These are phyloP conservation scores for Orthosia gothica DNA, from an alignment of 2,888 invertebrate genomes.

Conservation along the genomic window DNA sequence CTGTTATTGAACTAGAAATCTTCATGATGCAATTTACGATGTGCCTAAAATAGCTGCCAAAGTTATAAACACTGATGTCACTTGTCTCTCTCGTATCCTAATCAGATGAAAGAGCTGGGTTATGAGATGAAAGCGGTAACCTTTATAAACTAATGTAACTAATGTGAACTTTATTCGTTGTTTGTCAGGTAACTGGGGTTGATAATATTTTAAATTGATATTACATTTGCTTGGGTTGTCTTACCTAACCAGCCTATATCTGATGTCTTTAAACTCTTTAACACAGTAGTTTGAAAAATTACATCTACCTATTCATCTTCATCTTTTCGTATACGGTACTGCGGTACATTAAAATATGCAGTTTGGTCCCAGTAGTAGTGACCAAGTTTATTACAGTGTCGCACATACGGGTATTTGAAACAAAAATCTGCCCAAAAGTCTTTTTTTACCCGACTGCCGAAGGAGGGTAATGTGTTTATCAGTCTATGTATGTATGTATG, in stretches of 20 bases:
- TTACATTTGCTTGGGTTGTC: not conserved
- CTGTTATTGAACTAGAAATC: constrained; percentile 28
- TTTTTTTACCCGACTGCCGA: no score
- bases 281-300: not conserved
- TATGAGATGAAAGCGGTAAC: not conserved
- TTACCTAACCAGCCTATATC: not conserved
- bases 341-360: no score
- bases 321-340: no score
- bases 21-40: constrained; percentile 32
- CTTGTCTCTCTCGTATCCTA: not conserved
- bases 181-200: not conserved
- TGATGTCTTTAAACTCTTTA: not conserved
- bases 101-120: constrained; percentile 5
- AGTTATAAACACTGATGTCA: constrained; percentile 1
- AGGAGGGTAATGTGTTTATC: no score
- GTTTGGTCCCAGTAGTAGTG: no score
- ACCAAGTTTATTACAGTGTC: no score
- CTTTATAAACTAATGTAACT: not conserved
- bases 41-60: constrained; percentile 34
- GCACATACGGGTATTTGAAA: no score
- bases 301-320: no score
- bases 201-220: not conserved
- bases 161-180: not conserved
- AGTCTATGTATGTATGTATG: no score
- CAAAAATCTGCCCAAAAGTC: no score